Percentiles rank a stretch among this genome's conserved stretches.
Conservation (phyloP, 2,888 invertebrate species). For the Dusona sp. region DNA sequence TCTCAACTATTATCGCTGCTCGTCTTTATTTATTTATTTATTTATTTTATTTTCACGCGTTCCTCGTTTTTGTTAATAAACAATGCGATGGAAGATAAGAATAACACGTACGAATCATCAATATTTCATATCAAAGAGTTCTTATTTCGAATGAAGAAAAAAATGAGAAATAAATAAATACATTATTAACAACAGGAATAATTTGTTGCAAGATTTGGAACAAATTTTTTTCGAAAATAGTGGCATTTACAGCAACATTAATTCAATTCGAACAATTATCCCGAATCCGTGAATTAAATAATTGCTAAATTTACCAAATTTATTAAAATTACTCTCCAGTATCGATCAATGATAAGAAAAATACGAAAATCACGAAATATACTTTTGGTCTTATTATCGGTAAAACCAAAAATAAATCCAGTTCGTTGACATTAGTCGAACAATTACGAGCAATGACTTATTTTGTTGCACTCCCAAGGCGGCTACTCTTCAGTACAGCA, state of each 20-base stretch:
- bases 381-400: not conserved
- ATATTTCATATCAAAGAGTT: not conserved
- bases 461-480: not conserved
- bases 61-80: not conserved
- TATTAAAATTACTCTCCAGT: too few relatives aligned
- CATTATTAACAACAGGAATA: not conserved
- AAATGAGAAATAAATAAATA: not conserved
- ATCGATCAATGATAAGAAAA: not conserved
- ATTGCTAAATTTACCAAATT: not conserved
- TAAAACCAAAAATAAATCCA: not conserved
- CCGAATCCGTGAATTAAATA: not conserved
- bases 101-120: not conserved
- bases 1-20: constrained; percentile 64
- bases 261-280: not conserved
- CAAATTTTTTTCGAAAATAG: not conserved
- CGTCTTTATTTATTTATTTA: constrained; percentile 33
- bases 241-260: not conserved
- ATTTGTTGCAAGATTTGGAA: not conserved
- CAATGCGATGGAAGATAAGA: not conserved
- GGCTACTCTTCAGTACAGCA: not conserved
- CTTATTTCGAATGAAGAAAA: not conserved
- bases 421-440: not conserved
- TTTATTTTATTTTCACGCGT: not conserved
- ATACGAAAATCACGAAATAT: not conserved
- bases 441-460: constrained; percentile 2